phyloP scores from a whole-genome alignment of 2,113 vertebrate genomes.

The Ginglymostoma cirratum region DNA sequence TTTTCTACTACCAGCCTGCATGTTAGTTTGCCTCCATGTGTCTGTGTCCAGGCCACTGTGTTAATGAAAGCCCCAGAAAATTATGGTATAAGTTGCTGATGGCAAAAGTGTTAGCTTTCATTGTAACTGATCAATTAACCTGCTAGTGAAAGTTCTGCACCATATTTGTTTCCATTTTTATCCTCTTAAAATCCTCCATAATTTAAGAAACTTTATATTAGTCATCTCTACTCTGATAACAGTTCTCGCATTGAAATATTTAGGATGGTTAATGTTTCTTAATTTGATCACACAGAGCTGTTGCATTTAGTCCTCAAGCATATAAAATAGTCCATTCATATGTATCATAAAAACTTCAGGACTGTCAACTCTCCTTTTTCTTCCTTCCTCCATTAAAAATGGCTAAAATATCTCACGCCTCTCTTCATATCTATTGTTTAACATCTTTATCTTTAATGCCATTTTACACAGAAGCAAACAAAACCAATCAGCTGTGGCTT shows the following conservation, averaged over 20 bases:
- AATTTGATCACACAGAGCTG: neutral
- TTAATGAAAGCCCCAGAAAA: neutral
- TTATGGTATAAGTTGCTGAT: neutral
- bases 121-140: neutral
- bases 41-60: too few species aligned
- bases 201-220: neutral
- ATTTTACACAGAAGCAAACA: neutral
- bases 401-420: neutral
- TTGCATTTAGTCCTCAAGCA: neutral
- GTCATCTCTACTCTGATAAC: neutral
- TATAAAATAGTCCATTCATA: neutral
- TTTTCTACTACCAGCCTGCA: too few species aligned
- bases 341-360: neutral
- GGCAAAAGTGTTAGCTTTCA: neutral
- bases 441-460: neutral
- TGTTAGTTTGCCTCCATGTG: too few species aligned
- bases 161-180: neutral
- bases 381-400: neutral
- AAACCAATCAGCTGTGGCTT: neutral
- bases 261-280: neutral
- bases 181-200: neutral
- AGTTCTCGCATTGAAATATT: neutral
- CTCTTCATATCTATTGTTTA: neutral
- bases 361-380: neutral
- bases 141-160: neutral